Percentiles rank a stretch among this genome's conserved stretches.
phyloP scores from a whole-genome alignment of 2,113 vertebrate genomes.

The Carassius auratus region DNA sequence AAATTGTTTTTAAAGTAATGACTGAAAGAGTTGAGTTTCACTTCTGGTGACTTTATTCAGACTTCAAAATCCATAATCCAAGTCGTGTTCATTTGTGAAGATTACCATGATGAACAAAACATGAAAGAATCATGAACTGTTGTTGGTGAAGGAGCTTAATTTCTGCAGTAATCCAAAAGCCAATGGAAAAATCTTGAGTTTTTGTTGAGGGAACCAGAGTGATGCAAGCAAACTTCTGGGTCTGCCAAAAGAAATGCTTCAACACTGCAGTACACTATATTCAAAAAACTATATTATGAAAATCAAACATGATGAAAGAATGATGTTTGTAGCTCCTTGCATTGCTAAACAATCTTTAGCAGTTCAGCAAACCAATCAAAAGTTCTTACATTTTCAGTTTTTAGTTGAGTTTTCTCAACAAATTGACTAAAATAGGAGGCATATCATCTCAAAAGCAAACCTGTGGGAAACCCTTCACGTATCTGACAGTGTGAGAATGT shows the following conservation, averaged over 20 bases:
- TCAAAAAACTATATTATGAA: neutral
- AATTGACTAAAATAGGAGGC: neutral
- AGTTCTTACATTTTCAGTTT: neutral
- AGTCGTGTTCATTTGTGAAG: too few species aligned
- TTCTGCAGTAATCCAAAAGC: neutral
- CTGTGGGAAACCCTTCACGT: constrained; percentile 10
- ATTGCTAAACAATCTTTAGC: neutral
- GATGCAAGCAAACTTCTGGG: too few species aligned
- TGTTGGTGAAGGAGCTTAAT: neutral
- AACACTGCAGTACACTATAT: neutral
- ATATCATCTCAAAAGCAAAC: neutral
- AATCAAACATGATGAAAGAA: neutral
- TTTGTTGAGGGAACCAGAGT: neutral
- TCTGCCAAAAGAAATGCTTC: neutral
- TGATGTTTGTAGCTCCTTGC: neutral
- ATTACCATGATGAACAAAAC: neutral
- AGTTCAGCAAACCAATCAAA: neutral
- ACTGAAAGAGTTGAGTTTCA: too few species aligned
- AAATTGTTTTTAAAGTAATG: too few species aligned
- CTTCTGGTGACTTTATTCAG: too few species aligned
- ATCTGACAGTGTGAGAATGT: constrained; percentile 37
- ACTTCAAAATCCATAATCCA: too few species aligned
- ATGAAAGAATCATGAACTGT: neutral
- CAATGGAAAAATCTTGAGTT: neutral
- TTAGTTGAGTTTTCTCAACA: too few species aligned